Conservation (phyloP, 2,797 vertebrate genomes). For the Rhodeus uyekii region DNA sequence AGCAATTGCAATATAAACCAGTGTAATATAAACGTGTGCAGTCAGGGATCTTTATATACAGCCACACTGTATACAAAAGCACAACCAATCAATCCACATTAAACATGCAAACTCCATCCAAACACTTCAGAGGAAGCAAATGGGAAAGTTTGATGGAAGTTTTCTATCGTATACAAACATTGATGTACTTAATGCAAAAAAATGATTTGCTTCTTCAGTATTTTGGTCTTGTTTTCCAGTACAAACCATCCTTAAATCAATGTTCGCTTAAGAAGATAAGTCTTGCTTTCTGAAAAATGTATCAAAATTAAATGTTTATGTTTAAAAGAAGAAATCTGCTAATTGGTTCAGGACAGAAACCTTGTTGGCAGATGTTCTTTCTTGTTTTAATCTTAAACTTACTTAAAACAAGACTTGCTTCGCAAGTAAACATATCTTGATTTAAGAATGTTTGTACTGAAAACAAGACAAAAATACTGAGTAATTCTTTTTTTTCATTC, state of each 20-base stretch:
- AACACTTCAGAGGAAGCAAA: conserved; percentile 6
- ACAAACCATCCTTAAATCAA: neutral
- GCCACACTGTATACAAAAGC: conserved; percentile 1
- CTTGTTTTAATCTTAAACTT: no score
- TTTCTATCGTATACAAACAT: neutral
- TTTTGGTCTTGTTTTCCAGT: neutral
- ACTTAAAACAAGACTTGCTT: neutral
- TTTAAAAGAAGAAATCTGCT: neutral
- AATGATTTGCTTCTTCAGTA: fast-evolving
- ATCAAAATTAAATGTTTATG: neutral
- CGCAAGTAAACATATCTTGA: neutral
- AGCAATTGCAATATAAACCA: neutral
- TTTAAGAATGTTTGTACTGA: neutral
- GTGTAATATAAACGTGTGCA: neutral
- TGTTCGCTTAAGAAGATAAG: neutral
- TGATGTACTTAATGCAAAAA: neutral
- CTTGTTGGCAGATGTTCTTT: neutral
- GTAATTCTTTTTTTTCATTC: conserved; percentile 6
- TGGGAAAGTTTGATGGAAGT: neutral
- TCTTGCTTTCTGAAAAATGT: neutral
- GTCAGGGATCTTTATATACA: conserved; percentile 14
- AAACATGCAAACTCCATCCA: conserved; percentile 34
- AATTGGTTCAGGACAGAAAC: neutral
- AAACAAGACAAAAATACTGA: conserved; percentile 36
- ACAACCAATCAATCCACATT: conserved; percentile 3